Evolutionary conservation across 1,140 invertebrate species (phyloP), one percentile per base, ranked within the genome.

Genomic region (Camponotus vicinus): DNA sequence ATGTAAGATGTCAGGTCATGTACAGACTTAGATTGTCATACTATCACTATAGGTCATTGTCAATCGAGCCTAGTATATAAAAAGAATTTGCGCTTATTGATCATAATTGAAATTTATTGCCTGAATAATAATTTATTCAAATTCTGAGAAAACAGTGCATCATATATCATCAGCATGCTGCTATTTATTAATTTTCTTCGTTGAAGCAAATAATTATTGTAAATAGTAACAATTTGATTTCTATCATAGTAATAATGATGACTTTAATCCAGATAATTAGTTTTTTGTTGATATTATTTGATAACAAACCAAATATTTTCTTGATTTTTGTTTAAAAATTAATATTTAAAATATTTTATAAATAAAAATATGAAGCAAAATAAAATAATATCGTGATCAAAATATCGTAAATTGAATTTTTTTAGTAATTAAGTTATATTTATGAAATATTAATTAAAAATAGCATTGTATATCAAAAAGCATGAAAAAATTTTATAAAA

Each of bases 21-120:
- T 73, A 83, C n/a, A 83, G 79, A 75, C 71, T 63, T 83, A 67
- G 79, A 82, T 82, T 82, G 79, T 83, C 69, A 73, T 73, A 42
- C 69, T 83, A 83, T 73, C 69, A 83, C 69, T 83, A 83, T 57
- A 75, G 55, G 52, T 75, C 55, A 82, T 45, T 55, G 15, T 83
- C 15, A 57, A 83, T 73, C 67, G 67, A 82, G n/a, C 45, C 73
- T 63, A 83, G 11, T 34, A 82, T 71, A 70, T 83, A 75, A 83
- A 75, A 40, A 75, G 55, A 80, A 49, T 73, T 15, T 83, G 55
- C 69, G 40, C 34, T 57, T 83, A 83, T 83, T 83, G 61, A 83
- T 73, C 40, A 32, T 83, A 83, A 79, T 66, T 84, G 42, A 80
- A 79, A 42, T 85, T 32, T 77, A 85, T 66, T 84, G 73, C 71